Base-by-base conservation (phyloP, 2,888 invertebrate species). In the Scaeva pyrastri region DNA sequence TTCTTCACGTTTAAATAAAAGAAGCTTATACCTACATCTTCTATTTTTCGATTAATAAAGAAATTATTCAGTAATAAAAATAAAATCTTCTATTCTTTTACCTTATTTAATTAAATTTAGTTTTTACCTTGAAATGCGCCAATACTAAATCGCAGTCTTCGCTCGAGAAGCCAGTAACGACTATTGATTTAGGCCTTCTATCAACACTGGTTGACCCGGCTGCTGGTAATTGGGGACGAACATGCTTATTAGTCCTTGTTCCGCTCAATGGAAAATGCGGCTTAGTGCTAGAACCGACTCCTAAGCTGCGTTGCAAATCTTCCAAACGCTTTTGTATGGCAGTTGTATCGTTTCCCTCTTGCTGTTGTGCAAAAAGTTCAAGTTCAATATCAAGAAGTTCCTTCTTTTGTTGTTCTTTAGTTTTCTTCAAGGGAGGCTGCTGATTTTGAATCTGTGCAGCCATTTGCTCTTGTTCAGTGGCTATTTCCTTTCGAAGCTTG, bases 361-460 rank as follows among this genome's bases (percentile, higher is more conserved):
- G 97, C 90, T 98, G 97, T 88, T 97, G 97, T 1, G 96, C 97
- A 89, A 98, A 97, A 88, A 98, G 93, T 91, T 98, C 98, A 90
- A 98, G 92, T 91, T 98, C 98, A 0, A 97, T 96, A 90, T 98
- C 98, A 11, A 98, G 93, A 68, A 98, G 95, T 90, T 98, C 98
- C 90, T 97, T 97, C 91, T 97, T 97, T 0, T 97, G 95, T 90
- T 97, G 97, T 90, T 97, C 96, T 88, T 96, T 94, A 1, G 95
- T 95, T 90, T 96, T 96, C 31, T 93, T 93, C 0, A 94, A 93
- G 74, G 93, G 91, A 19, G 91, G 90, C 60, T 89, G 89, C 66
- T 92, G 91, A 83, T 89, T 90, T 79, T 92, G 92, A 1, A 92
- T 92, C 87, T 93, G 91, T 16, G 92, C 91, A 82, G 91, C 91